Evolutionary conservation across 2,888 invertebrate species (phyloP).

Genomic region (Silvanus unidentatus): DNA sequence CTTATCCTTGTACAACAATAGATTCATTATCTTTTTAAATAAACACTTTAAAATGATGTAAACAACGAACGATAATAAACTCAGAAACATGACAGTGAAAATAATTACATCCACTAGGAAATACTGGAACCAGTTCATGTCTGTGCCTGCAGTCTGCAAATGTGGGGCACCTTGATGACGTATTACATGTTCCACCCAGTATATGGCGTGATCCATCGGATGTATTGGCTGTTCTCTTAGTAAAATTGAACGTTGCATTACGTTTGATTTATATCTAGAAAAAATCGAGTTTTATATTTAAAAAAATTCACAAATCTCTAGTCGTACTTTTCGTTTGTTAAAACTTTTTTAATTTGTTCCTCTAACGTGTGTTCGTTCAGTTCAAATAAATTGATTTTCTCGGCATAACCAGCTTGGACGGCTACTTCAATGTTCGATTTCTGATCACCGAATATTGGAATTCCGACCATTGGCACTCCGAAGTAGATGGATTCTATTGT

Average conservation of each 20-base stretch:
- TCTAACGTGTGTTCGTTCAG: conserved; percentile 40
- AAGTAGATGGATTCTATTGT: conserved; percentile 51
- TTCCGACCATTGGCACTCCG: conserved; percentile 49
- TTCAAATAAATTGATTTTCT: conserved; percentile 39
- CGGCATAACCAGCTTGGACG: conserved; percentile 42
- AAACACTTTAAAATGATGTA: not conserved
- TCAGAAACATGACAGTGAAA: not conserved
- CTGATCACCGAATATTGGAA: conserved; percentile 52
- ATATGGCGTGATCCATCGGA: conserved; percentile 31
- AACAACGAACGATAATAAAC: not conserved
- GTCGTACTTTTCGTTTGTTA: conserved; percentile 14
- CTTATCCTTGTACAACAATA: no score
- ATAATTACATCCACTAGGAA: conserved; percentile 25
- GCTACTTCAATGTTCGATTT: conserved; percentile 46
- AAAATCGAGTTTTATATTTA: conserved; percentile 1
- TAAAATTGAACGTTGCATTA: conserved; percentile 20
- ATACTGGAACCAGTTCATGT: conserved; percentile 27
- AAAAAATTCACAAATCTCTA: not conserved
- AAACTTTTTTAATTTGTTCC: conserved; percentile 36
- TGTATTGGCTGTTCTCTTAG: conserved; percentile 25
- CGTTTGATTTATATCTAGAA: conserved; percentile 23
- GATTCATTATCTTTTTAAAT: not conserved
- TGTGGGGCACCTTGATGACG: conserved; percentile 27
- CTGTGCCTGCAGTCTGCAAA: conserved; percentile 23
- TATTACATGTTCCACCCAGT: conserved; percentile 32